phyloP scores from a whole-genome alignment of 2,888 invertebrate species.

The Coronaproctus castanopsis region DNA sequence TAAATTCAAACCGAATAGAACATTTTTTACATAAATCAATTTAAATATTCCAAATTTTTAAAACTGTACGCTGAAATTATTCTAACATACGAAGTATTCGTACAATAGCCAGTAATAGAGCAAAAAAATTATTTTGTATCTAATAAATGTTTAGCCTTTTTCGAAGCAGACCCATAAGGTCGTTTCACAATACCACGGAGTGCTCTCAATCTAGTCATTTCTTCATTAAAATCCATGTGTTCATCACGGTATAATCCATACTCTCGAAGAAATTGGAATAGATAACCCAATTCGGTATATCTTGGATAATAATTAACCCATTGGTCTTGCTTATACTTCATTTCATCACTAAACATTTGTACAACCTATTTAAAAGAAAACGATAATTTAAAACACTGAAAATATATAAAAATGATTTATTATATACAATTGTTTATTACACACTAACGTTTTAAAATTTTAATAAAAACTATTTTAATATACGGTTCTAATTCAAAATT shows the following conservation, averaged over 20 bases:
- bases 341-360: constrained; percentile 51
- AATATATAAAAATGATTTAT: not conserved
- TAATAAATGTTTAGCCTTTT: constrained; percentile 7
- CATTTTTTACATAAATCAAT: too few species aligned
- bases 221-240: constrained; percentile 72
- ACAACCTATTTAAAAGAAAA: constrained; percentile 33
- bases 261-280: constrained; percentile 49
- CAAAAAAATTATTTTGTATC: too few species aligned
- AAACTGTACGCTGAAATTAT: too few species aligned
- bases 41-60: too few species aligned
- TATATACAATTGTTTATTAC: too few species aligned
- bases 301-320: constrained; percentile 70
- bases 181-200: constrained; percentile 44
- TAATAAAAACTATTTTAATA: constrained; percentile 2
- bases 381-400: not conserved
- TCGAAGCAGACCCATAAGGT: constrained; percentile 3
- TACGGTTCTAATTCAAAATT: too few species aligned
- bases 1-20: too few species aligned
- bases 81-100: too few species aligned
- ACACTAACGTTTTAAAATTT: too few species aligned
- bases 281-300: constrained; percentile 48
- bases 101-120: too few species aligned
- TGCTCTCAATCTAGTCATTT: constrained; percentile 53
- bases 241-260: constrained; percentile 72
- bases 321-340: constrained; percentile 47